Evolutionary conservation across 2,797 vertebrate species (phyloP).

Genomic region (Crypturellus tataupa): DNA sequence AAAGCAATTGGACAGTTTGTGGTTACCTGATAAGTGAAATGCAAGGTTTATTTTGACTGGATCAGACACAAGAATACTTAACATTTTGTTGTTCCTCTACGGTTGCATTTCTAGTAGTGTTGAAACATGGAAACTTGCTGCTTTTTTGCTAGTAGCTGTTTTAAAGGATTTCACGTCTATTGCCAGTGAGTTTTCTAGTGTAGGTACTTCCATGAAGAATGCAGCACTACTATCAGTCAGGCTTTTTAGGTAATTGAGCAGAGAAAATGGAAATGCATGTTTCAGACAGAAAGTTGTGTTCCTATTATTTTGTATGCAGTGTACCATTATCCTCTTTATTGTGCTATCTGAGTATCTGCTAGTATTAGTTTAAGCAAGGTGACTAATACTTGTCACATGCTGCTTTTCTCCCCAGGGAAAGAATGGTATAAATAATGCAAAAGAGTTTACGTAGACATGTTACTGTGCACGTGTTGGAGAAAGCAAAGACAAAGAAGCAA

Average conservation of each 20-base stretch:
- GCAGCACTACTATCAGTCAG: not conserved
- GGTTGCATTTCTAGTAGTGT: not conserved
- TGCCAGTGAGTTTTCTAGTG: not conserved
- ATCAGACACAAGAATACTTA: not conserved
- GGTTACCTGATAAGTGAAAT: not conserved
- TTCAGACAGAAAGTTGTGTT: not conserved
- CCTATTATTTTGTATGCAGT: not conserved
- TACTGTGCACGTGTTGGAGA: not conserved
- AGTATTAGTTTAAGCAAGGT: not conserved
- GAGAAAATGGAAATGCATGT: too few relatives aligned
- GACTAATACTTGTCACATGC: not conserved
- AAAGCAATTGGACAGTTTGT: not conserved
- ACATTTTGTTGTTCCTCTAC: not conserved
- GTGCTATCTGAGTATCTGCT: not conserved
- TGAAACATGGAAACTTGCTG: not conserved
- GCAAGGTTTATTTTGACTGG: not conserved
- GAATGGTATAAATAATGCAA: not conserved
- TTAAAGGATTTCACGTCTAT: not conserved
- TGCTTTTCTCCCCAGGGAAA: not conserved
- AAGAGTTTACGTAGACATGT: rapidly evolving
- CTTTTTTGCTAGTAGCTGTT: not conserved
- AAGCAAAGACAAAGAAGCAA: rapidly evolving
- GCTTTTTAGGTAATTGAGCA: not conserved
- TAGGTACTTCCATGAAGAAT: not conserved
- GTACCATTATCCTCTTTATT: not conserved